Base-by-base conservation (phyloP, 2,888 invertebrate genomes). In the Nematopogon swammerdamellus region DNA sequence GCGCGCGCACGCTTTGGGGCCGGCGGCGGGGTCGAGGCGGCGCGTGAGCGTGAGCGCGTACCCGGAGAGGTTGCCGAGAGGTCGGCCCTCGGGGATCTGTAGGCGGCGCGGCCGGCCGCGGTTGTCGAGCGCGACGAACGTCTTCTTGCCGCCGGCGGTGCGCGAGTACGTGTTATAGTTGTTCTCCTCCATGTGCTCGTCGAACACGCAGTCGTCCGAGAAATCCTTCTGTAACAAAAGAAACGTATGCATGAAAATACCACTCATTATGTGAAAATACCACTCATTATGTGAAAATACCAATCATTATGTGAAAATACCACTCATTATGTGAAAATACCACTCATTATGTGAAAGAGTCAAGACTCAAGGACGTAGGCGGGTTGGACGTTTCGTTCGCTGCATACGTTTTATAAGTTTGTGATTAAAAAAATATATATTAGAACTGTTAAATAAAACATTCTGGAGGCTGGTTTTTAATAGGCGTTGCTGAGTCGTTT, bases 111-210 rank as follows among this genome's bases (percentile, higher is more conserved):
- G 84, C 61, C 84, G 83, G 19, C 92, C 92, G 55, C 82, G 76
- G 57, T 86, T 84, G 72, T 89, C 88, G 56, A 92, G 75, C 55
- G 91, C 92, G 70, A 92, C 79, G 77, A 88, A 92, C 48, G 89
- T 88, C 61, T 86, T 85, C 66, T 81, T 80, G 60, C 84, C 82
- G 55, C 72, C 80, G 56, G 75, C 69, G 72, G 88, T 84, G 68
- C 87, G 85, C 62, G 91, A 88, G 77, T 92, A 93, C 51, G 89
- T 90, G 71, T 92, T 92, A 81, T 91, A 92, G 70, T 90, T 86
- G 72, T 91, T 88, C 70, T 87, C 86, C 71, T 89, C 91, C 72
- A 92, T 86, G 67, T 86, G 88, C 80, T 92, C 92, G 76, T 91
- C 89, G 84, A 92, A 92, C 68, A 91, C 85, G 81, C 92, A 93